These are phyloP conservation scores for Tamias sibiricus DNA, from an alignment of 2,113 vertebrate genomes.

Conservation along the genomic window DNA sequence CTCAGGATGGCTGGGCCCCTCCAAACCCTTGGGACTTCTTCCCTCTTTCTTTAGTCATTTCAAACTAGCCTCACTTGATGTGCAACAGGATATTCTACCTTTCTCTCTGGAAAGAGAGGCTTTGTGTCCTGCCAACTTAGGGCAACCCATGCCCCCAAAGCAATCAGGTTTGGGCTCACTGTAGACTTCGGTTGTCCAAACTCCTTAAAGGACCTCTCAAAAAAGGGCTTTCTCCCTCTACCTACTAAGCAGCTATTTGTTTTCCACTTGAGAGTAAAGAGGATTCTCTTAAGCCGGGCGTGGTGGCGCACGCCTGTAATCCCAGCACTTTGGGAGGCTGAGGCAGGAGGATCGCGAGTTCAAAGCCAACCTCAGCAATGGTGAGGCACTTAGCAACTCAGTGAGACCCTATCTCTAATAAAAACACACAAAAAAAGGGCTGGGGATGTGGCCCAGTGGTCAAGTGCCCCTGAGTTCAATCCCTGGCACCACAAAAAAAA, in stretches of 20 bases:
- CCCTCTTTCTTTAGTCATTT: background rate
- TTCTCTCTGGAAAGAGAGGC: background rate
- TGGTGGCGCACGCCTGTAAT: too few species aligned
- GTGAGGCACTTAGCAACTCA: too few species aligned
- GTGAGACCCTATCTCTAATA: too few species aligned
- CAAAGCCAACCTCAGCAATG: too few species aligned
- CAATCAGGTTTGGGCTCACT: background rate
- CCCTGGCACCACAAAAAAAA: too few species aligned
- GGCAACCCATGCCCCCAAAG: background rate
- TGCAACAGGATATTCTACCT: background rate
- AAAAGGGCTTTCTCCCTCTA: background rate
- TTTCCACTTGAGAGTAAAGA: background rate
- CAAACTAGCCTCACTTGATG: background rate
- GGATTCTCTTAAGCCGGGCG: background rate
- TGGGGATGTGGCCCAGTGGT: too few species aligned
- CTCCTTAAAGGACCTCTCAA: background rate
- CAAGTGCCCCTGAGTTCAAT: too few species aligned
- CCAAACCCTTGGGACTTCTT: background rate
- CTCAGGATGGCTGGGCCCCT: background rate
- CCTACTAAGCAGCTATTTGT: too few species aligned
- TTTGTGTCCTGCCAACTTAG: background rate
- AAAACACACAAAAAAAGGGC: too few species aligned
- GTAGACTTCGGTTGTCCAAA: background rate
- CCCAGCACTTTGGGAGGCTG: too few species aligned
- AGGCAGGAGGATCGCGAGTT: too few species aligned